phyloP scores from a whole-genome alignment of 1,140 invertebrate species.

The Pygmarrhopalites habei region DNA sequence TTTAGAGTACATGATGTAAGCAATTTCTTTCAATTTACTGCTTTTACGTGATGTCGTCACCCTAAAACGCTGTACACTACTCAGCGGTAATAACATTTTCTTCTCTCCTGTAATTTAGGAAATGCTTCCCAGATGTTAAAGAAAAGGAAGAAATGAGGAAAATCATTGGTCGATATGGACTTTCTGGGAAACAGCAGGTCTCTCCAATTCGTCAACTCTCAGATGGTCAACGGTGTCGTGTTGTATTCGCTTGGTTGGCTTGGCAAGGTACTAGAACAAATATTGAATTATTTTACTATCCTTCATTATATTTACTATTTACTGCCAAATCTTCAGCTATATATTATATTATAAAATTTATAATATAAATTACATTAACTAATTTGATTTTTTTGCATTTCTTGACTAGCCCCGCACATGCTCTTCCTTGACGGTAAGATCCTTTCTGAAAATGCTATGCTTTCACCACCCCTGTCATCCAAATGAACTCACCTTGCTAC shows the following conservation, averaged over 20 bases:
- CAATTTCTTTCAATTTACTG: too few relatives aligned
- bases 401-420: neutral
- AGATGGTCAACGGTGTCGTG: conserved; percentile 95
- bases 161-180: conserved; percentile 94
- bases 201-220: conserved; percentile 96
- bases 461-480: too few relatives aligned
- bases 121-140: conserved; percentile 91
- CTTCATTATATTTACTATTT: conserved; percentile 53
- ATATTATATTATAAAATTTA: neutral
- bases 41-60: too few relatives aligned
- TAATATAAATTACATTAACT: too few relatives aligned
- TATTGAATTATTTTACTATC: too few relatives aligned
- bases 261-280: conserved; percentile 69
- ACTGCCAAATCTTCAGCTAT: conserved; percentile 51
- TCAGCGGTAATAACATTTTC: too few relatives aligned
- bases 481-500: too few relatives aligned
- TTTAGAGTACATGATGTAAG: conserved; percentile 98
- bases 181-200: conserved; percentile 93
- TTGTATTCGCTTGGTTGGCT: conserved; percentile 85
- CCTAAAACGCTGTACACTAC: too few relatives aligned
- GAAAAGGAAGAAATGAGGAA: conserved; percentile 98
- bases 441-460: too few relatives aligned
- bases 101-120: too few relatives aligned
- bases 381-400: too few relatives aligned
- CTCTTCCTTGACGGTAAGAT: neutral